Evolutionary conservation across 2,888 invertebrate genomes (phyloP), one percentile per base, ranked within the genome.

Genomic region (Amaurobius ferox): DNA sequence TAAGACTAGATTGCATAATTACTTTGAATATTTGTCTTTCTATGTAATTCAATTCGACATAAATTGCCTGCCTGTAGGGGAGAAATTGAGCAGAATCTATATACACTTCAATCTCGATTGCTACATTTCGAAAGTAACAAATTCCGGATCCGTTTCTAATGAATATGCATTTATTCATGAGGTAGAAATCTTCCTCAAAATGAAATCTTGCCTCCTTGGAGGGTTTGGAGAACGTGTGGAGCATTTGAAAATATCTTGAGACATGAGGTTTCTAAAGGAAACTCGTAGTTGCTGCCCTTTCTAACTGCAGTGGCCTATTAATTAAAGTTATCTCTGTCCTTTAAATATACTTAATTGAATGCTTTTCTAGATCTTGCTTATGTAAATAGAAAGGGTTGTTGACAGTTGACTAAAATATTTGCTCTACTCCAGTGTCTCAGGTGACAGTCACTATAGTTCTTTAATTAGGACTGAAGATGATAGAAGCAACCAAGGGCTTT

Each of bases 161-260:
- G 79, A 79, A 79, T 79, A 79, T 79, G 66, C 79, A 79, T 79
- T 79, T 79, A 79, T 79, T 79, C 79, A 79, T 79, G 79, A 79
- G 79, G 23, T 72, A 29, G 35, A 79, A 79, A 68, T 78, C 68
- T 71, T 71, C 72, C 28, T 76, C 79, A 61, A n/a, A n/a, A 79
- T 72, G 72, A 72, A 79, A 72, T 79, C 72, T 79, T 72, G 40
- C 79, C 48, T 71, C 40, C 67, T 32, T 66, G 72, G 40, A 32
- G 79, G 39, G 68, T 72, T 44, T 19, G 16, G 6, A 16, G 61
- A 19, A 11, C 61, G 23, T 11, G 72, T 68, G 1, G 30, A 71
- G 79, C 72, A 79, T 72, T 79, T 79, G 79, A 79, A 79, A 72
- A 72, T 79, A 71, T 79, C 66, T 64, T 29, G 79, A 62, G 72